Base-by-base conservation (phyloP, 2,888 invertebrate species). In the Pristionchus maxplancki region DNA sequence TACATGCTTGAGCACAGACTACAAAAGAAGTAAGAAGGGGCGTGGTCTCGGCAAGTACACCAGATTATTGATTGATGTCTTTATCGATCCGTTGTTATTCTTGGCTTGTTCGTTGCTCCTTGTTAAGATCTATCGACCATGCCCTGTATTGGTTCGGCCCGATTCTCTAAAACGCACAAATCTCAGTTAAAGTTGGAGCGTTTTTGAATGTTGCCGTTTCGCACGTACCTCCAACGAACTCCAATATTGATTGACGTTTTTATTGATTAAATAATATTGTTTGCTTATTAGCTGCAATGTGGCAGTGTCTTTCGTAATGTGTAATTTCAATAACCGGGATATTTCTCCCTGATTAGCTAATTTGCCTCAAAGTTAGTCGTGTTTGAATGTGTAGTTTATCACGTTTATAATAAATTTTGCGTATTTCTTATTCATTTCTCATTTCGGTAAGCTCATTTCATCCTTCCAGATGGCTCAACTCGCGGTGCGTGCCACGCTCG, bases 391-490 rank as follows among this genome's bases (percentile, higher is more conserved):
- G 20, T 53, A n/a, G 20, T 50, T 53, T 31, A 34, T 53, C 50
- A 83, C 53, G 53, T 83, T 20, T 4, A 28, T n/a, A 31, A 24
- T 83, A 24, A 53, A 9, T 34, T 83, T 87, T 53, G 58, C 53
- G 28, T 67, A 74, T 28, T 78, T 6, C 15, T 31, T 3, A 13
- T 20, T 28, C 53, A 15, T 74, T 20, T 50, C 3, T 48, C 74
- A 5, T 24, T 81, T n/a, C 28, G 34, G 37, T 58, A 37, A n/a
- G n/a, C 20, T 53, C 28, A 83, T 85, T 82, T 58, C 20, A 48
- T 24, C 53, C 40, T 74, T 89, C 20, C 31, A 88, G 89, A 92
- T 92, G 92, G 91, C 92, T 90, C 92, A 92, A 86, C 90, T 92
- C 88, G 91, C 91, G 87, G 91, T 89, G 78, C 91, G 91, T 87